Base-by-base conservation (phyloP, 1,140 invertebrate genomes). In the Pemphigus obesinymphae region DNA sequence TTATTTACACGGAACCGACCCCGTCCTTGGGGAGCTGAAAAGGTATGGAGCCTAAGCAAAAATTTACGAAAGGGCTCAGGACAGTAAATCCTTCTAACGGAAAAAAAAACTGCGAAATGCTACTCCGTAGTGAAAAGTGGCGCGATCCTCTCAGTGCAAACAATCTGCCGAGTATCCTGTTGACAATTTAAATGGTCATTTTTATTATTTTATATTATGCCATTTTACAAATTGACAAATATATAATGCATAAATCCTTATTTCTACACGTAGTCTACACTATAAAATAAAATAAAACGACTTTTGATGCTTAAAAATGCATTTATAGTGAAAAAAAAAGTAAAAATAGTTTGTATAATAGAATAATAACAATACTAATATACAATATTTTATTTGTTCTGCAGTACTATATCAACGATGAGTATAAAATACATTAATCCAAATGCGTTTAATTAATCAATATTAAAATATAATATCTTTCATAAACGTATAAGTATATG, bases 1-100 rank as follows among this genome's bases (percentile, higher is more conserved):
- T 80, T 80, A 63, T 80, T 80, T 80, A 80, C 76, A 80, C 55
- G 37, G 76, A 58, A 20, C 72, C 0, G 31, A 37, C 31, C 31
- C 34, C 40, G 40, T 80, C 76, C 76, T 63, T 80, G 26, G 76
- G 76, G 76, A 80, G 17, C 34, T 45, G 55, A 5, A 58, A 78
- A 58, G 73, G 50, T 58, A 50, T 50, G n/a, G 40, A 23, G 76
- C 31, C 53, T 55, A 40, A 40, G 34, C 34, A n/a, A 80, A 80
- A 80, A 63, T 63, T 8, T 61, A 43, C 34, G 23, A 61, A 31
- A 80, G 40, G 20, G 45, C 34, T 78, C 0, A 7, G n/a, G 13
- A 80, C 26, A 43, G 23, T 80, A 80, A 73, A 73, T 73, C 70
- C 26, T 73, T 20, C 43, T 29, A 31, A 48, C 23, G 43, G 43